phyloP scores from a whole-genome alignment of 53 echinoderm and acorn worm species.

The Holothuria leucospilota region DNA sequence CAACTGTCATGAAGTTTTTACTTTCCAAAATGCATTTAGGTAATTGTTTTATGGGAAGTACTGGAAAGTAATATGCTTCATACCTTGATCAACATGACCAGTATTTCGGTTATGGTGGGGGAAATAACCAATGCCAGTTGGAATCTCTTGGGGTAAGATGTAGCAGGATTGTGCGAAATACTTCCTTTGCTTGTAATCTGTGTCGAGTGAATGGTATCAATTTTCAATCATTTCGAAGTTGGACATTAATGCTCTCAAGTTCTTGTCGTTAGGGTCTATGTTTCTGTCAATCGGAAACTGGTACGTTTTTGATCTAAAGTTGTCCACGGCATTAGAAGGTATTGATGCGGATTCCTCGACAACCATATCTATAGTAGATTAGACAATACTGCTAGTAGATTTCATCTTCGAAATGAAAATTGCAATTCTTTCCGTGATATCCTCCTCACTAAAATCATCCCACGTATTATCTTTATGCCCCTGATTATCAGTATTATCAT shows the following conservation, averaged over 20 bases:
- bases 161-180: no score
- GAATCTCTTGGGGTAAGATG: neutral
- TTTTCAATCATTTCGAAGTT: neutral
- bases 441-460: conserved; percentile 1
- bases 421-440: neutral
- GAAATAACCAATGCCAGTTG: neutral
- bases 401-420: conserved; percentile 10
- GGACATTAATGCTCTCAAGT: neutral
- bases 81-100: conserved; percentile 54
- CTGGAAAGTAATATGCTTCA: conserved; percentile 53
- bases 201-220: neutral
- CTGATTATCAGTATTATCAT: neutral
- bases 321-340: neutral
- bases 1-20: conserved; percentile 40
- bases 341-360: no score
- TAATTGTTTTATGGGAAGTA: conserved; percentile 55
- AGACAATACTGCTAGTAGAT: neutral
- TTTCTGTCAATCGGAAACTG: neutral
- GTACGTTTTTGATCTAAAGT: neutral
- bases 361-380: no score
- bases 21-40: conserved; percentile 61
- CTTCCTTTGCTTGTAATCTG: neutral
- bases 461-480: neutral
- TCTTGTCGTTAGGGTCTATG: neutral
- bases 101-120: conserved; percentile 33